Conservation (phyloP, 2,113 vertebrate species). For the Dipodomys merriami region DNA sequence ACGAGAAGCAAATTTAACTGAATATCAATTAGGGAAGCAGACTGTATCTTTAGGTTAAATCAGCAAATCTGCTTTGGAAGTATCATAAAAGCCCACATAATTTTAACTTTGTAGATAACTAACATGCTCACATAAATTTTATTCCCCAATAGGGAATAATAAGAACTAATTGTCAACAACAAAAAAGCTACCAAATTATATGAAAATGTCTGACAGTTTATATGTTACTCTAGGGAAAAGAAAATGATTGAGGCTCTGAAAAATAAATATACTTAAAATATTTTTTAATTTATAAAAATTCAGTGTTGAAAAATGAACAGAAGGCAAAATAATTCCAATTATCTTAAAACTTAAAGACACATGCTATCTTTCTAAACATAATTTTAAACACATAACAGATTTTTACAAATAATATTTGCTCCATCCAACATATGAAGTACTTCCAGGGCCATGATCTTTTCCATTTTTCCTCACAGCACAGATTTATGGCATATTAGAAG, state of each 20-base stretch:
- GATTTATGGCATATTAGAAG: background rate
- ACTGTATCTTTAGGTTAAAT: conserved; percentile 1
- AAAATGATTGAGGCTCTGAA: background rate
- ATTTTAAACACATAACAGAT: background rate
- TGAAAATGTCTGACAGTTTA: conserved; percentile 26
- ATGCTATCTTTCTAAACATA: background rate
- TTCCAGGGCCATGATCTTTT: background rate
- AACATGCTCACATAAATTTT: conserved; percentile 46
- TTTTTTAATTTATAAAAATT: background rate
- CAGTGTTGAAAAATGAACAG: background rate
- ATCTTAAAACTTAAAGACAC: background rate
- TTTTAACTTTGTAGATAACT: background rate
- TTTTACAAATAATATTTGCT: background rate
- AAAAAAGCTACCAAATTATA: conserved; percentile 32
- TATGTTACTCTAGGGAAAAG: background rate
- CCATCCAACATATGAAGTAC: background rate
- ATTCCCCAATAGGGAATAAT: conserved; percentile 44
- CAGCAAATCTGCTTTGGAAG: conserved; percentile 25
- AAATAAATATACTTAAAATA: background rate
- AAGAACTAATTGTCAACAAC: conserved; percentile 63
- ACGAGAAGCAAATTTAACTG: conserved; percentile 5
- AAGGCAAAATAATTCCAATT: background rate
- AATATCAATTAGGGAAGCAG: background rate
- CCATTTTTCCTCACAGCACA: background rate
- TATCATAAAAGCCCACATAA: background rate